Evolutionary conservation across 2,888 invertebrate genomes (phyloP).

Genomic region (Phalera bucephala): DNA sequence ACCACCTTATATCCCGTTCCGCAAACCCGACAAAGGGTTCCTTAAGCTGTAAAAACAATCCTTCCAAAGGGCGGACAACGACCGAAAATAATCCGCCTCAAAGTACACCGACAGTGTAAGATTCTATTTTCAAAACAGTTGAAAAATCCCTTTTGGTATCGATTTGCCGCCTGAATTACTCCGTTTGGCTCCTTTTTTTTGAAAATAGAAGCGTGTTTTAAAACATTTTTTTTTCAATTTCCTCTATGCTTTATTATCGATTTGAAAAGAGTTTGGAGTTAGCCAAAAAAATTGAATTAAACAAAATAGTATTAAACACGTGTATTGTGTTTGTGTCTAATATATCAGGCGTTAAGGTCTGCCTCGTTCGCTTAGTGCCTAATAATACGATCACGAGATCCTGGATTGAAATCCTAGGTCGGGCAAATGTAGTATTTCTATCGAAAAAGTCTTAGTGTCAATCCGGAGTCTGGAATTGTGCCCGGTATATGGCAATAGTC

Average conservation of each 20-base stretch:
- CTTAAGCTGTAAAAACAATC: slow-evolving; percentile 80
- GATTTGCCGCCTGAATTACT: slow-evolving; percentile 77
- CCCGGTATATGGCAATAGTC: no score
- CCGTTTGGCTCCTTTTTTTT: slow-evolving; percentile 55
- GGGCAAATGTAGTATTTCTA: no score
- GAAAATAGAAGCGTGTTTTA: slow-evolving; percentile 51
- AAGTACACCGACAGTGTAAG: slow-evolving; percentile 60
- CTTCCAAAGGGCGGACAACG: slow-evolving; percentile 49
- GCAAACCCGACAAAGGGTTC: slow-evolving; percentile 76
- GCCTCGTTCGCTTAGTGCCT: no score
- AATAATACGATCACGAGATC: no score
- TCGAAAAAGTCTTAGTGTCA: no score
- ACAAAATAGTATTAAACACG: no score
- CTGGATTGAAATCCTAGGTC: no score
- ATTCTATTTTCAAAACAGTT: slow-evolving; percentile 79
- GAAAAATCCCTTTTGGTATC: slow-evolving; percentile 76
- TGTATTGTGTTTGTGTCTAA: no score
- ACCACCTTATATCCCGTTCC: slow-evolving; percentile 54
- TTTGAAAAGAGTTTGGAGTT: slow-evolving; percentile 20
- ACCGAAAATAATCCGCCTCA: slow-evolving; percentile 71
- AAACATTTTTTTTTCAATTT: slow-evolving; percentile 49
- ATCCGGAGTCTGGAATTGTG: no score
- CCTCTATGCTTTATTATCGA: slow-evolving; percentile 32
- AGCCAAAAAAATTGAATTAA: slow-evolving; percentile 21
- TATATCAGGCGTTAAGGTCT: no score